Percentiles rank a stretch among this genome's conserved stretches.
phyloP scores from a whole-genome alignment of 2,113 vertebrate genomes.

The Callospermophilus lateralis region DNA sequence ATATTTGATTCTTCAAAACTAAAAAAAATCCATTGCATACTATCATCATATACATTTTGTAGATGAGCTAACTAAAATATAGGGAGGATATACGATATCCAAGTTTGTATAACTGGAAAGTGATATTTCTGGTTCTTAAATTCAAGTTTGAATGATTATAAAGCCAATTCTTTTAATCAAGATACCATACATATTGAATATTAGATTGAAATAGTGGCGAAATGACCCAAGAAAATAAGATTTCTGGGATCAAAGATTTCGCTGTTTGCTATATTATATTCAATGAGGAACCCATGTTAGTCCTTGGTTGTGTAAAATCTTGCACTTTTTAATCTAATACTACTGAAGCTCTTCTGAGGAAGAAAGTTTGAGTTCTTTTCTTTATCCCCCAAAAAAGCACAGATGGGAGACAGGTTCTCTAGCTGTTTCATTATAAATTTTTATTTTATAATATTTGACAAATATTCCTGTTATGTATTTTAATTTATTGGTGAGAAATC shows the following conservation, averaged over 20 bases:
- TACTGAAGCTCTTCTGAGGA: background rate
- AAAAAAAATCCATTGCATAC: background rate
- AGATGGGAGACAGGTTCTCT: background rate
- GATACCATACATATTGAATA: background rate
- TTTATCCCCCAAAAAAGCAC: background rate
- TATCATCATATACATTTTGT: background rate
- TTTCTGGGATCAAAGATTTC: background rate
- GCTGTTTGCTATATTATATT: background rate
- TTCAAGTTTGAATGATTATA: background rate
- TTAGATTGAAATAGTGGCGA: background rate
- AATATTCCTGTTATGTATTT: background rate
- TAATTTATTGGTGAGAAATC: background rate
- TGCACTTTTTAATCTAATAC: background rate
- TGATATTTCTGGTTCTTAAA: background rate
- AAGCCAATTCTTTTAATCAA: background rate
- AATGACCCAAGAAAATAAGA: background rate
- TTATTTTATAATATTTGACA: background rate
- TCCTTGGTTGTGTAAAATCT: background rate
- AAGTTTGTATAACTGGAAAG: background rate
- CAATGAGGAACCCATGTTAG: background rate
- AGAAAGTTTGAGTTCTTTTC: background rate
- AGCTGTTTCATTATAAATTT: background rate
- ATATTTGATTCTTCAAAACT: background rate
- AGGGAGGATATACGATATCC: background rate
- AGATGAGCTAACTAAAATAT: background rate